Base-by-base conservation (phyloP, 2,113 vertebrate genomes). In the Pangasianodon hypophthalmus region DNA sequence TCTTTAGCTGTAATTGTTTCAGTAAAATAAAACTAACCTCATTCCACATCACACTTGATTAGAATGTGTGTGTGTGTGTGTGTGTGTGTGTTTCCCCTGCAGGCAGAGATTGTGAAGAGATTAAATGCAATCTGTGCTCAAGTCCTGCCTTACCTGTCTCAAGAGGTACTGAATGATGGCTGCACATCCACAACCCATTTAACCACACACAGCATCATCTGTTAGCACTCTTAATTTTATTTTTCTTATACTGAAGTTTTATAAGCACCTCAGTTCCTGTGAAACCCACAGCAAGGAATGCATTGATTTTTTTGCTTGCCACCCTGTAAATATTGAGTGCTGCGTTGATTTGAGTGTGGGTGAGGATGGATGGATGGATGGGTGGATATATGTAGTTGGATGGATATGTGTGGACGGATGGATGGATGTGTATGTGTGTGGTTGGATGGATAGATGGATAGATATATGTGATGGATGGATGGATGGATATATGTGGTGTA, bases 21-120 rank as follows among this genome's bases (percentile, higher is more conserved):
- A 91, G 86, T 64, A 13, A 9, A 41, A 58, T 88, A 9, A 56
- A 81, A 29, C 29, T 18, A 37, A 3, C 32, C 21, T 9, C 16
- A 29, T 44, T 60, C 82, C 37, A 60, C 10, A 60, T 84, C 32
- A 44, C 3, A 32, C 19, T 19, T 81, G 48, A 52, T 52, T 54
- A 41, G 58, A 79, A 37, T 56, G 0, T 56, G 7, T 81, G 26
- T 56, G 9, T 44, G 44, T 88, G 32, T 56, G 60, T 81, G 52
- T 79, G 62, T 80, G 41, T 29, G 44, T 90, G 62, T 56, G 6
- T 24, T 44, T 90, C n/a, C n/a, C 84, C 52, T 89, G 24, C 90
- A 99, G 98, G 98, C 98, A 56, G 98, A 99, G 94, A 99, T 99
- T 6, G 98, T 99, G 92, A 99, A 99, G 96, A 96, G 98, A 96